A percentile compares a stretch with the other conserved stretches of the same genome.
phyloP scores from a whole-genome alignment of 2,113 vertebrate species.

The Ia io region DNA sequence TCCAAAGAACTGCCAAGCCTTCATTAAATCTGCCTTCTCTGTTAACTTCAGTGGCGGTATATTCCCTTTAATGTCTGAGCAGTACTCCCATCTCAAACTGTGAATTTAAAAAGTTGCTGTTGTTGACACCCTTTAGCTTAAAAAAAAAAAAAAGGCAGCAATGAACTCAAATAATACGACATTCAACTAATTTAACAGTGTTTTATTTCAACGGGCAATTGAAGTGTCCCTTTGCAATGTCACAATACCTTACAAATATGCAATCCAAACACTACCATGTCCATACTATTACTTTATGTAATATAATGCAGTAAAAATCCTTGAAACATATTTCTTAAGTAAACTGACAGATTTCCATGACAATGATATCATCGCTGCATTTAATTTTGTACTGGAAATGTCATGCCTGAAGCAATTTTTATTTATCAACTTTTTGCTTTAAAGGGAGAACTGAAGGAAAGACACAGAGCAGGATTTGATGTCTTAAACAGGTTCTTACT shows the following conservation, averaged over 20 bases:
- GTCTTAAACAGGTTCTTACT: neutral
- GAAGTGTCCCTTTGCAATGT: neutral
- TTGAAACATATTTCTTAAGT: neutral
- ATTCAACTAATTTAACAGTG: neutral
- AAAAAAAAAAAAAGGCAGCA: neutral
- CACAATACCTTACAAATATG: neutral
- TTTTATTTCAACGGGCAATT: neutral
- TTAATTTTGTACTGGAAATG: slow-evolving; percentile 6
- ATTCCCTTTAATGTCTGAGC: slow-evolving; percentile 57
- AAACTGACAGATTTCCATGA: neutral
- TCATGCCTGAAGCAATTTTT: neutral
- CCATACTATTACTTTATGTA: neutral
- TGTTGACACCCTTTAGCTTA: neutral
- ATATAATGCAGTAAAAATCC: neutral
- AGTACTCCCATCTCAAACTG: slow-evolving; percentile 2
- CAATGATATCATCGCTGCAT: neutral
- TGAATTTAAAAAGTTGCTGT: neutral
- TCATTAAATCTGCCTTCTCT: slow-evolving; percentile 78
- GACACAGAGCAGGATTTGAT: neutral
- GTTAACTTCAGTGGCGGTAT: slow-evolving; percentile 65
- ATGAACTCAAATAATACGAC: neutral
- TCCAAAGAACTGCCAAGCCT: slow-evolving; percentile 65
- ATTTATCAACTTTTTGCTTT: neutral
- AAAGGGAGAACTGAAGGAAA: neutral
- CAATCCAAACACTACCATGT: neutral